A percentile compares a stretch with the other conserved stretches of the same genome.
Conservation (phyloP, 1,140 invertebrate genomes). For the Carposina sasakii region DNA sequence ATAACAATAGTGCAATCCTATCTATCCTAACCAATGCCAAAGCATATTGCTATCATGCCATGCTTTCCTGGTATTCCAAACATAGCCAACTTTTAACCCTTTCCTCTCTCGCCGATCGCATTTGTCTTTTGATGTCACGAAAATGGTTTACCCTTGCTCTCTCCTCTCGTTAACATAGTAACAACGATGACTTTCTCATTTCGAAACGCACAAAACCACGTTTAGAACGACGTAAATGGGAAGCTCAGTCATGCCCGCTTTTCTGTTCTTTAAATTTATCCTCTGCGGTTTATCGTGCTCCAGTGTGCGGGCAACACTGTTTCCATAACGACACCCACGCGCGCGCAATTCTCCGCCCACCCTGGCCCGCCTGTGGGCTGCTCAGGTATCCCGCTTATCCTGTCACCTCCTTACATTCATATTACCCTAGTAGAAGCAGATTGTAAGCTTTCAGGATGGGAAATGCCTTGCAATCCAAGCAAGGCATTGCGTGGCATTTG, state of each 20-base stretch:
- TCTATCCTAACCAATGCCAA: neutral
- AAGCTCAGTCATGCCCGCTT: too few relatives aligned
- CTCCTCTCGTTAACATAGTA: too few relatives aligned
- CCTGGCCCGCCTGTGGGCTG: slow-evolving; percentile 13
- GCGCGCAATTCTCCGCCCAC: slow-evolving; percentile 33
- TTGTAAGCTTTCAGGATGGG: slow-evolving; percentile 64
- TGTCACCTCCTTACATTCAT: slow-evolving; percentile 20
- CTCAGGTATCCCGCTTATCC: neutral
- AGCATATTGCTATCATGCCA: neutral
- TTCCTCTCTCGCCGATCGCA: too few relatives aligned
- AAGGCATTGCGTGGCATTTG: slow-evolving; percentile 25
- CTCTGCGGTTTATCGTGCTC: slow-evolving; percentile 35
- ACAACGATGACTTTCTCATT: too few relatives aligned
- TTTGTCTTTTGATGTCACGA: too few relatives aligned
- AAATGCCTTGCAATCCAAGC: slow-evolving; percentile 32
- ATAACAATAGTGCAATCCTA: too few relatives aligned
- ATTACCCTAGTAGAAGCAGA: slow-evolving; percentile 45
- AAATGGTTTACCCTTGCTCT: too few relatives aligned
- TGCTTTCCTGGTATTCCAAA: slow-evolving; percentile 5
- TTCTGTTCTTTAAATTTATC: slow-evolving; percentile 16
- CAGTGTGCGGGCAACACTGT: slow-evolving; percentile 49
- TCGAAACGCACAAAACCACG: too few relatives aligned
- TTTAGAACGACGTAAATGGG: too few relatives aligned
- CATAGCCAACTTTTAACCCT: slow-evolving; percentile 13
- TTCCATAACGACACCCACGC: slow-evolving; percentile 58